phyloP scores from a whole-genome alignment of 35 echinoderm and acorn worm genomes.

The Chiridota heheva region DNA sequence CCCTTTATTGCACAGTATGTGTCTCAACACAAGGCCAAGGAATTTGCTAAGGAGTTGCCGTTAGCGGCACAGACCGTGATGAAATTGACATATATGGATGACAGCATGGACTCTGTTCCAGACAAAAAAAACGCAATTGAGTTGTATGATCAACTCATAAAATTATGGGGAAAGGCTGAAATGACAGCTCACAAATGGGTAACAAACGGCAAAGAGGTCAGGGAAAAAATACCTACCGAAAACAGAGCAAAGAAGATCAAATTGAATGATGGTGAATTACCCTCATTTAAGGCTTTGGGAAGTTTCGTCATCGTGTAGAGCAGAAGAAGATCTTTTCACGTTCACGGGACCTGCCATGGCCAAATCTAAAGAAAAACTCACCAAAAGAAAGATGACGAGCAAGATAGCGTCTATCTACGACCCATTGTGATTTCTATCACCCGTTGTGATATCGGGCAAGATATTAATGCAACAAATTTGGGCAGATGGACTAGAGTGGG shows the following conservation, averaged over 20 bases:
- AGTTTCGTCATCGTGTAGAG: neutral
- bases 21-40: no score
- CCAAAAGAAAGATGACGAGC: neutral
- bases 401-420: neutral
- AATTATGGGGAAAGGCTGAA: neutral
- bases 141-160: neutral
- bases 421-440: neutral
- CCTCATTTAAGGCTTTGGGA: neutral
- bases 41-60: no score
- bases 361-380: neutral
- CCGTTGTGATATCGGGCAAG: neutral
- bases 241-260: neutral
- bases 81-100: no score
- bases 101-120: no score
- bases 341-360: neutral
- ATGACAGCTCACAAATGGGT: slow-evolving; percentile 6
- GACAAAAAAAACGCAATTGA: no score
- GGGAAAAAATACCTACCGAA: neutral
- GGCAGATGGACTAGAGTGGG: slow-evolving; percentile 5
- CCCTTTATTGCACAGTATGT: no score
- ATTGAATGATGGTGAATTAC: slow-evolving; percentile 11
- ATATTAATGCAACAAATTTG: slow-evolving; percentile 13
- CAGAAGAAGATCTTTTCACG: neutral
- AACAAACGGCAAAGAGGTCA: neutral
- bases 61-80: no score